phyloP scores from a whole-genome alignment of 2,113 vertebrate species.

The Xiphias gladius region DNA sequence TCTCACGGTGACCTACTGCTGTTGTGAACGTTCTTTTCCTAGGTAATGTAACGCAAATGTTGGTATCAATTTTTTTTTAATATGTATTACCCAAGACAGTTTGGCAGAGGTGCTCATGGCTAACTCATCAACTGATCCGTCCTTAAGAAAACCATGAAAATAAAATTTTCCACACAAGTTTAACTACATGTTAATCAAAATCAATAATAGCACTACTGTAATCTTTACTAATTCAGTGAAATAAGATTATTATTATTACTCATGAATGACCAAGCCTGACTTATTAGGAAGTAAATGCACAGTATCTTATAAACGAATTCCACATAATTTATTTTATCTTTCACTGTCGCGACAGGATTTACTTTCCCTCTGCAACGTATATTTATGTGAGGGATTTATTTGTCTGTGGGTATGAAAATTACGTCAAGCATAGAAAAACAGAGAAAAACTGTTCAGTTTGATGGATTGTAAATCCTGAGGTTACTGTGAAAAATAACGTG shows the following conservation, averaged over 20 bases:
- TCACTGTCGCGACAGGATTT: background rate
- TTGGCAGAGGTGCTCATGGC: background rate
- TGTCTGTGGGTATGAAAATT: background rate
- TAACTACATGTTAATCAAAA: slow-evolving; percentile 1
- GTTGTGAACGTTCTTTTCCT: slow-evolving; percentile 16
- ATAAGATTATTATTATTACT: background rate
- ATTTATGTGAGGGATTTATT: too few species aligned
- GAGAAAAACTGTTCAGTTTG: too few species aligned
- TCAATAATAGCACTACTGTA: background rate
- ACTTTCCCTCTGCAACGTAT: background rate
- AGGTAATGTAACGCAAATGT: background rate
- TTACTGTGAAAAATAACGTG: background rate
- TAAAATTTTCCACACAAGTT: background rate
- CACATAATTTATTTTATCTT: background rate
- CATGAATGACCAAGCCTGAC: slow-evolving; percentile 7
- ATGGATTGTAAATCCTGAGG: background rate
- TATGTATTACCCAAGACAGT: background rate
- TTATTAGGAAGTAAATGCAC: slow-evolving; percentile 2
- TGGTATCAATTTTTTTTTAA: background rate
- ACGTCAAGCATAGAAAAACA: background rate
- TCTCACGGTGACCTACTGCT: slow-evolving; percentile 4
- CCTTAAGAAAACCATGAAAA: slow-evolving; percentile 20
- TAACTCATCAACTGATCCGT: slow-evolving; percentile 46
- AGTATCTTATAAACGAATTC: background rate
- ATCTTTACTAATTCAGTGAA: background rate